phyloP scores from a whole-genome alignment of 2,888 invertebrate genomes.

The Caenorhabditis becei region DNA sequence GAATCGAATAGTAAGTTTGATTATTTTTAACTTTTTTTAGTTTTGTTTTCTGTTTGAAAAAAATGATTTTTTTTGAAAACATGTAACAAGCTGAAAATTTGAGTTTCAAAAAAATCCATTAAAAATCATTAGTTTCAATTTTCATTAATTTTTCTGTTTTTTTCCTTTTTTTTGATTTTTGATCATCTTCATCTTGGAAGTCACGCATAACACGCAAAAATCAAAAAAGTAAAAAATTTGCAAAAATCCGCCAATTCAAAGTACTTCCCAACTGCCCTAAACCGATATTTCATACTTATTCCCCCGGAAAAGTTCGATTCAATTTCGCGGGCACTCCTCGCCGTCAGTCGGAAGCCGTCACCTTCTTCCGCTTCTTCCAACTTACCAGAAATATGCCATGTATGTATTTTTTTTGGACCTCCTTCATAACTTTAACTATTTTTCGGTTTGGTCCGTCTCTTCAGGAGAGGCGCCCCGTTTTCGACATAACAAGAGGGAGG shows the following conservation, averaged over 20 bases:
- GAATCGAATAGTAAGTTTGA: constrained; percentile 43
- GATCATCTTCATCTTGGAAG: too few relatives aligned
- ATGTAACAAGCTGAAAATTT: too few relatives aligned
- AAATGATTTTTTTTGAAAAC: too few relatives aligned
- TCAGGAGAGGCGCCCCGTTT: not conserved
- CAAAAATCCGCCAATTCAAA: not conserved
- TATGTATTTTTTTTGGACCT: constrained; percentile 15
- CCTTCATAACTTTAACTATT: constrained; percentile 4
- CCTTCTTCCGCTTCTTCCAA: constrained; percentile 1
- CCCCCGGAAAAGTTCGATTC: constrained; percentile 44
- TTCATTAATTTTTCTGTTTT: too few relatives aligned
- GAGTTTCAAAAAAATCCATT: too few relatives aligned
- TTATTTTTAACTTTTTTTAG: too few relatives aligned
- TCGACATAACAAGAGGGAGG: constrained; percentile 5
- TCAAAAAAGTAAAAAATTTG: too few relatives aligned
- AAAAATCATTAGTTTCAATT: too few relatives aligned
- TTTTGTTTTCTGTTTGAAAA: too few relatives aligned
- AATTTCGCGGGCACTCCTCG: constrained; percentile 51
- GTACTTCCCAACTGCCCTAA: constrained; percentile 11
- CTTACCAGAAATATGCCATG: not conserved
- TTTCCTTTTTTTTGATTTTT: too few relatives aligned
- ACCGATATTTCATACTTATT: constrained; percentile 48
- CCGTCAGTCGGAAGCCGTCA: not conserved
- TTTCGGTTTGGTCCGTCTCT: constrained; percentile 1
- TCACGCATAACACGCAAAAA: too few relatives aligned